These are phyloP conservation scores for Oryzias sinensis DNA, from an alignment of 2,797 vertebrate genomes.

Conservation along the genomic window DNA sequence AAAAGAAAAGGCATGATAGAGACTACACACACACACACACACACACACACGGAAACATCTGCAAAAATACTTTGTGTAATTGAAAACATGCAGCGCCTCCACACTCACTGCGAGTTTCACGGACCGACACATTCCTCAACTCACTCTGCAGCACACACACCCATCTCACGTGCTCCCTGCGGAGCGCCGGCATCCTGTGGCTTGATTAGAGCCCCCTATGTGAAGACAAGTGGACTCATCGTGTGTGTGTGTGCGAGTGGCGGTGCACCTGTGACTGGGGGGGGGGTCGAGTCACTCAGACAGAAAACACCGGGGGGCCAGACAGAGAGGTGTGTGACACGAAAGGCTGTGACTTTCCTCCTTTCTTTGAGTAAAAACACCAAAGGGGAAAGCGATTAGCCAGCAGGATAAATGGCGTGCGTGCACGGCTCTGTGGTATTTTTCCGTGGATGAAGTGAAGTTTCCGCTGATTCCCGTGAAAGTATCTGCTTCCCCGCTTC, in stretches of 20 bases:
- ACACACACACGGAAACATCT: slow-evolving; percentile 48
- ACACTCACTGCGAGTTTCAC: slow-evolving; percentile 55
- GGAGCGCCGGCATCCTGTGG: slow-evolving; percentile 84
- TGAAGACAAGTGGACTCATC: slow-evolving; percentile 87
- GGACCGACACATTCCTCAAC: slow-evolving; percentile 58
- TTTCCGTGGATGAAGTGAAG: slow-evolving; percentile 9
- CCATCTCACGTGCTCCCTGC: slow-evolving; percentile 61
- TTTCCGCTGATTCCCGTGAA: slow-evolving; percentile 2
- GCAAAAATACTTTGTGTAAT: slow-evolving; percentile 62
- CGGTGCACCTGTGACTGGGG: slow-evolving; percentile 69
- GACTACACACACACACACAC: slow-evolving; percentile 56
- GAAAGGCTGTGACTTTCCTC: no score
- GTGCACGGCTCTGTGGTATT: no score
- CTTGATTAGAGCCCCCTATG: slow-evolving; percentile 86
- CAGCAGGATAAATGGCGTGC: no score
- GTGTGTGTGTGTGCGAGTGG: slow-evolving; percentile 37
- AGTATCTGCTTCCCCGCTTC: neutral
- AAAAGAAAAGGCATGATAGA: slow-evolving; percentile 23
- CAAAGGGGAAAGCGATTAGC: no score
- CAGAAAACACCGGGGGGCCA: slow-evolving; percentile 59
- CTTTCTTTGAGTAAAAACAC: no score
- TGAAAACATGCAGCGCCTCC: slow-evolving; percentile 65
- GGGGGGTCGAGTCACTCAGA: slow-evolving; percentile 66
- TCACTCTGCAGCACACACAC: slow-evolving; percentile 25
- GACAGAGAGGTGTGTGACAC: slow-evolving; percentile 1